Base-by-base conservation (phyloP, 2,797 vertebrate genomes). In the Pipistrellus kuhlii region DNA sequence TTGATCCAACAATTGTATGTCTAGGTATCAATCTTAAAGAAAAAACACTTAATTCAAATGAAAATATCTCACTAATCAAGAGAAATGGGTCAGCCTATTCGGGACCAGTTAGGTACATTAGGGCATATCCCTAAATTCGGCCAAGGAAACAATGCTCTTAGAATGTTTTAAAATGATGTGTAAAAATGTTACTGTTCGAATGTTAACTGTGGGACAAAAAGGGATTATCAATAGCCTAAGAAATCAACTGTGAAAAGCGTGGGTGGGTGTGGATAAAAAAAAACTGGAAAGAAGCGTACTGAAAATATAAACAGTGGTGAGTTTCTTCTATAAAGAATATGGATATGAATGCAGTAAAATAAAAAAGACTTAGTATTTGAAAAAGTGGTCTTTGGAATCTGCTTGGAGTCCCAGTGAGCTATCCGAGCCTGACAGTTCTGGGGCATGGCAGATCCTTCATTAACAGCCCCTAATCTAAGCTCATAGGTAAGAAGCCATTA, bases 31-130 rank as follows among this genome's bases (percentile, higher is more conserved):
- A 75, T n/a, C 53, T 83, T 90, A 78, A 90, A 86, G 46, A 84
- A 93, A 82, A 21, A 88, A 93, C 20, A 83, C 11, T 62, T 51
- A 80, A 80, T 82, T 93, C 38, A 87, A 76, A 92, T 87, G 71
- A 92, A 95, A 85, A 87, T 64, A 85, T 69, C 62, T 8, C n/a
- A 82, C 55, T n/a, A 46, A 85, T 66, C 17, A 62, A 81, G 62
- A 44, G 88, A 87, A 85, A 6, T 32, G 27, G 38, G 20, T 20
- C 18, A 51, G 51, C 51, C 17, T 88, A 83, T 64, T 71, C 7
- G 30, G 51, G 51, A 64, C 38, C 53, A 83, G 51, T 69, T 41
- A 93, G 27, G 64, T 9, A 78, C 27, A 17, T 62, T 11, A 48
- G 6, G 11, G 30, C 66, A 35, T 21, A 72, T 46, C 13, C 7